Base-by-base conservation (phyloP, 2,888 invertebrate genomes). In the Thymelicus sylvestris region DNA sequence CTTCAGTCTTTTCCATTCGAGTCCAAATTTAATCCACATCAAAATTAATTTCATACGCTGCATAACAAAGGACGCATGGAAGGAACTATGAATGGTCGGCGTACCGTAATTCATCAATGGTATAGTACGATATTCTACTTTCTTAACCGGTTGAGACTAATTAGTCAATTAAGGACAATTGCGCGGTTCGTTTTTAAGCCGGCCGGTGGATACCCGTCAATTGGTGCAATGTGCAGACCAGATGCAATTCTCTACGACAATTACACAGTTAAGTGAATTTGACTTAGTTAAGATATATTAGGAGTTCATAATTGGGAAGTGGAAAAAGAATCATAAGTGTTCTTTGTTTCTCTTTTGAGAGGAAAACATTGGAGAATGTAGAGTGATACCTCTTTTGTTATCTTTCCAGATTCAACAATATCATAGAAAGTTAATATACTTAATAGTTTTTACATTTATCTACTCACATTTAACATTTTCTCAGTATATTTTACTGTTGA, bases 91-190 rank as follows among this genome's bases (percentile, higher is more conserved):
- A 71, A 61, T n/a, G 52, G 59, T 38, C 24, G 65, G 39, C 65
- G 39, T 39, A 59, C 50, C 39, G 59, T 15, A 39, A 69, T 65
- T 70, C 61, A 61, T 59, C 67, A 52, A 63, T 47, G 52, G 55
- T 55, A 12, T 24, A 57, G 61, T 63, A 66, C 67, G 62, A 74
- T 79, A 82, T 80, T 72, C 78, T 77, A 83, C 84, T 86, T 88
- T 86, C 84, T 81, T 81, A 75, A 71, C 19, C 62, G 19, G 41
- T 62, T 68, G 68, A 66, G 74, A 59, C 83, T 87, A 90, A 91
- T 89, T 88, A 83, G 81, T 82, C 85, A 91, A 93, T 93, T 92
- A 84, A 86, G 91, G 88, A 83, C 92, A 93, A 91, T 92, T 90
- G 88, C 81, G 84, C 85, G 88, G 81, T 83, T 82, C 76, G 77